Evolutionary conservation across 2,888 invertebrate species (phyloP).

Genomic region (Slavum lentiscoides): DNA sequence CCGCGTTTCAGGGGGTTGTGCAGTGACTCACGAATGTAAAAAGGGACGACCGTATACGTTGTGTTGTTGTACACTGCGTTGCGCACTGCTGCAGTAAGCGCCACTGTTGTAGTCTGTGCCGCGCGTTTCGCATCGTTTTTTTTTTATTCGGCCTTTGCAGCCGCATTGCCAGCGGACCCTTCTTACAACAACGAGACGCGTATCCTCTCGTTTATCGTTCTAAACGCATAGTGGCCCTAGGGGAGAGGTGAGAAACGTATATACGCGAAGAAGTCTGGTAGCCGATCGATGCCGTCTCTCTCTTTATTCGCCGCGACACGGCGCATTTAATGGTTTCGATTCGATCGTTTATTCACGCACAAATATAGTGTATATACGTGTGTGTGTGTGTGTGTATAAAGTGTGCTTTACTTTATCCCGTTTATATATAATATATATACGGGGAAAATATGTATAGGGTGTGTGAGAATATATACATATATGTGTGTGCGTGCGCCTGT

Average conservation of each 20-base stretch:
- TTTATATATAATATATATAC: neutral
- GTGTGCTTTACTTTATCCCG: neutral
- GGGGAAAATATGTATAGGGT: neutral
- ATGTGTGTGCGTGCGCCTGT: neutral
- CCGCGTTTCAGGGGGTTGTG: neutral
- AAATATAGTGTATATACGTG: neutral
- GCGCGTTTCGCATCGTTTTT: neutral
- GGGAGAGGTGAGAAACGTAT: neutral
- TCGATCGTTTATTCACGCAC: slow-evolving; percentile 13
- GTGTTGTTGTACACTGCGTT: neutral
- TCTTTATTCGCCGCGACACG: neutral
- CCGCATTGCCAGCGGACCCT: neutral
- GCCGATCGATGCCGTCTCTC: slow-evolving; percentile 16
- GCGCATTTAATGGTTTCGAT: neutral
- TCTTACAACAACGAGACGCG: no score
- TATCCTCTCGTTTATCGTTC: neutral
- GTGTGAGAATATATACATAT: neutral
- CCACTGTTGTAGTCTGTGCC: neutral
- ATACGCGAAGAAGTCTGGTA: neutral
- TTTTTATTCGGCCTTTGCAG: neutral
- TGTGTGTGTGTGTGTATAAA: neutral
- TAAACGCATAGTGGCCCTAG: neutral
- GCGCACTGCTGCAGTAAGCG: neutral
- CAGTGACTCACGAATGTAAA: slow-evolving; percentile 25
- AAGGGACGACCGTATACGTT: neutral